Evolutionary conservation across 2,113 vertebrate genomes (phyloP).

Genomic region (Charadrius vociferus): DNA sequence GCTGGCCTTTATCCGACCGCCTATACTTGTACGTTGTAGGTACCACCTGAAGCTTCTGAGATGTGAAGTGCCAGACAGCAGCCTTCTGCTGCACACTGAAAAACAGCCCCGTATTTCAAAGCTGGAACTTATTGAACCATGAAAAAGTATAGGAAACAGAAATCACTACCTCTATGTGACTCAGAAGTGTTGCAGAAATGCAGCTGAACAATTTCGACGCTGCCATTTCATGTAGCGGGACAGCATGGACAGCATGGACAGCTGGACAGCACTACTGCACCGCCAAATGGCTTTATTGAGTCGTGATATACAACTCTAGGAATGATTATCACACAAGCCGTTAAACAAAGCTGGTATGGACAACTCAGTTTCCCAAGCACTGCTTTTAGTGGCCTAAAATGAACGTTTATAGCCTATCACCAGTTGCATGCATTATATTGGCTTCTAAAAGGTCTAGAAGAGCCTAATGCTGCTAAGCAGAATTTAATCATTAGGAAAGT

Average conservation of each 20-base stretch:
- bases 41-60: background rate
- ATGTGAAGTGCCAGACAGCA: background rate
- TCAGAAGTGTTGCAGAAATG: background rate
- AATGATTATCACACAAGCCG: background rate
- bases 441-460: conserved; percentile 11
- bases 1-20: background rate
- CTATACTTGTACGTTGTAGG: background rate
- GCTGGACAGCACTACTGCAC: background rate
- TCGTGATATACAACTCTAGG: background rate
- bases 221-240: background rate
- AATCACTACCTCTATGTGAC: background rate
- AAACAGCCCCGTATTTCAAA: background rate
- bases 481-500: conserved; percentile 57
- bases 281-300: background rate
- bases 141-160: background rate
- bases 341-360: background rate
- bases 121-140: background rate
- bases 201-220: background rate
- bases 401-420: background rate
- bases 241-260: background rate
- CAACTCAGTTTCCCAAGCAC: background rate
- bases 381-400: background rate
- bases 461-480: background rate
- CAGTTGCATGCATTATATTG: background rate
- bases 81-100: background rate